Evolutionary conservation across 2,113 vertebrate genomes (phyloP).

Genomic region (Ictidomys tridecemlineatus): DNA sequence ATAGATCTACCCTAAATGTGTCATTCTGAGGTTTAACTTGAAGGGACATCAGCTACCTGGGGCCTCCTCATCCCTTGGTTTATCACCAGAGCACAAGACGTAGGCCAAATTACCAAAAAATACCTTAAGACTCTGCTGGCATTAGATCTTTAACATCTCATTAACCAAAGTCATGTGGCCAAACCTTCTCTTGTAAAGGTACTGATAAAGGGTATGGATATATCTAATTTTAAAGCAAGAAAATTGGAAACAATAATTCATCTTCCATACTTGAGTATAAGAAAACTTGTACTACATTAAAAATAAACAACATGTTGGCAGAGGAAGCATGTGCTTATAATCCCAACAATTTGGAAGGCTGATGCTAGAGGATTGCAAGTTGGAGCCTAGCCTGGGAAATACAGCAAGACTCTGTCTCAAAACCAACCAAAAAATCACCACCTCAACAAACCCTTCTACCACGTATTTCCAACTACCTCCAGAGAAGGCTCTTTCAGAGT

Average conservation of each 20-base stretch:
- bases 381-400: not conserved
- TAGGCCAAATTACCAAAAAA: not conserved
- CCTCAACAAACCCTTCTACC: not conserved
- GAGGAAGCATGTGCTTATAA: not conserved
- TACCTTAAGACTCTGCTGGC: not conserved
- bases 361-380: not conserved
- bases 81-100: conserved; percentile 9
- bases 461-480: conserved; percentile 21
- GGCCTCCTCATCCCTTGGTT: not conserved
- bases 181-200: not conserved
- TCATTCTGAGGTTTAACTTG: not conserved
- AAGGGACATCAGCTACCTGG: not conserved
- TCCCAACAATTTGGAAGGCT: not conserved
- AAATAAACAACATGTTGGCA: not conserved
- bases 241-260: conserved; percentile 25
- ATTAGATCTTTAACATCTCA: not conserved
- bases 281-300: not conserved
- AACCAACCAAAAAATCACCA: not conserved
- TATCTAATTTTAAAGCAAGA: conserved; percentile 28
- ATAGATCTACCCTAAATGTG: not conserved
- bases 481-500: not conserved
- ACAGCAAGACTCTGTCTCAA: not conserved
- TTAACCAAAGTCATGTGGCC: conserved; percentile 44
- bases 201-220: not conserved
- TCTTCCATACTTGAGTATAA: not conserved